Conservation (phyloP, 2,888 invertebrate genomes). For the Dicycla oo region DNA sequence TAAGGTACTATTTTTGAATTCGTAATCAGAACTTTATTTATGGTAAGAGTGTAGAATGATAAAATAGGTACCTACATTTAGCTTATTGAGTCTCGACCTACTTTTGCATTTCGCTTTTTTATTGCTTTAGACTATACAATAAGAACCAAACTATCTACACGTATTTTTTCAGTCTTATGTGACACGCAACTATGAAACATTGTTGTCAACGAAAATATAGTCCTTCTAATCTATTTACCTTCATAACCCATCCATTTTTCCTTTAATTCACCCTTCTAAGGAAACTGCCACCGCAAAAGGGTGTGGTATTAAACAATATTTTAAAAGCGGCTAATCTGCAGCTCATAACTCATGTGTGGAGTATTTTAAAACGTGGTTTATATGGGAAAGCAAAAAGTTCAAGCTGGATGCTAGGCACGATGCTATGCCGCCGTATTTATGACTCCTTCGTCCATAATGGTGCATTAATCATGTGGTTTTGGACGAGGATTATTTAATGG, state of each 20-base stretch:
- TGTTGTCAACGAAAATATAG: background rate
- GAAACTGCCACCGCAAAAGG: slow-evolving; percentile 39
- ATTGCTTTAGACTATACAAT: background rate
- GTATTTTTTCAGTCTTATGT: background rate
- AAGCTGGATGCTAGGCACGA: slow-evolving; percentile 28
- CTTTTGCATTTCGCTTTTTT: background rate
- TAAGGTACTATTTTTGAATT: no score
- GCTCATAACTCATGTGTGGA: slow-evolving; percentile 56
- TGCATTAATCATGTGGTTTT: slow-evolving; percentile 54
- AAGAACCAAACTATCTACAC: no score
- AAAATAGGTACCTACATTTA: no score
- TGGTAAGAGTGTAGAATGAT: no score
- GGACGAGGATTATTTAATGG: slow-evolving; percentile 42
- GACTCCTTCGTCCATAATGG: slow-evolving; percentile 50
- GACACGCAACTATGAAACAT: background rate
- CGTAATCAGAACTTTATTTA: no score
- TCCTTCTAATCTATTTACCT: background rate
- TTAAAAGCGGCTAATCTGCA: slow-evolving; percentile 60
- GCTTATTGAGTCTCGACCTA: background rate
- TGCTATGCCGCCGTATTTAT: slow-evolving; percentile 44
- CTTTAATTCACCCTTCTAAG: slow-evolving; percentile 22
- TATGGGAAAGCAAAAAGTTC: slow-evolving; percentile 57
- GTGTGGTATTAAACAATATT: slow-evolving; percentile 59
- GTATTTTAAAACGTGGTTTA: slow-evolving; percentile 57
- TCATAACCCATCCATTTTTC: slow-evolving; percentile 3